Evolutionary conservation across 2,888 invertebrate species (phyloP).

Genomic region (Pelosia muscerda): DNA sequence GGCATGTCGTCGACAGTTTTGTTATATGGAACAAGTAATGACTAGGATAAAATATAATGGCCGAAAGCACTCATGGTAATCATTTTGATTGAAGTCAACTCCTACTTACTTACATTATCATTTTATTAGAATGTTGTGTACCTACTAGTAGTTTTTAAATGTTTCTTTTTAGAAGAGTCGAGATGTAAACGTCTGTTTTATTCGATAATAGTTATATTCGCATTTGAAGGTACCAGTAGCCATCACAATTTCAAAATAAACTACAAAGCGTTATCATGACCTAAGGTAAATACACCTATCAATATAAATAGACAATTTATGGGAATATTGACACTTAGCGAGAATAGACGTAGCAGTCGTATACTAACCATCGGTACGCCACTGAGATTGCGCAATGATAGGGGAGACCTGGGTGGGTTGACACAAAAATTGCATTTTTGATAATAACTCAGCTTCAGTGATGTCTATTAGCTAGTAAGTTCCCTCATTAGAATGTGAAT

Average conservation of each 20-base stretch:
- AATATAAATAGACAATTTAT: too few species aligned
- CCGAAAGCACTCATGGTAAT: background rate
- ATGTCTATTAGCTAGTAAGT: too few species aligned
- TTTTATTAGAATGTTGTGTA: background rate
- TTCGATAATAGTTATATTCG: background rate
- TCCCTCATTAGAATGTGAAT: too few species aligned
- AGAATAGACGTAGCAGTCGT: too few species aligned
- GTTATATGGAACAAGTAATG: slow-evolving; percentile 3
- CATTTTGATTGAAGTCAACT: background rate
- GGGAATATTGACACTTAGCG: too few species aligned
- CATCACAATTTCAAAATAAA: background rate
- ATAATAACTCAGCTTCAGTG: too few species aligned
- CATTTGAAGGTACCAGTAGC: background rate
- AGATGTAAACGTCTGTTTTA: background rate
- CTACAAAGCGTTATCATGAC: too few species aligned
- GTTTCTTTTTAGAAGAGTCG: background rate
- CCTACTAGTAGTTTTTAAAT: background rate
- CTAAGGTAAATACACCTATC: too few species aligned
- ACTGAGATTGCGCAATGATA: too few species aligned
- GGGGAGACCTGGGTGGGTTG: too few species aligned
- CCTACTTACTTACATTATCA: background rate
- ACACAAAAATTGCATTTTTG: too few species aligned
- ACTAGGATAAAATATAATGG: slow-evolving; percentile 1
- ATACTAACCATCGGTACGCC: too few species aligned
- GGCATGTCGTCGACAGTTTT: background rate